Conservation (phyloP, 2,888 invertebrate species). For the Amphiduros pacificus region DNA sequence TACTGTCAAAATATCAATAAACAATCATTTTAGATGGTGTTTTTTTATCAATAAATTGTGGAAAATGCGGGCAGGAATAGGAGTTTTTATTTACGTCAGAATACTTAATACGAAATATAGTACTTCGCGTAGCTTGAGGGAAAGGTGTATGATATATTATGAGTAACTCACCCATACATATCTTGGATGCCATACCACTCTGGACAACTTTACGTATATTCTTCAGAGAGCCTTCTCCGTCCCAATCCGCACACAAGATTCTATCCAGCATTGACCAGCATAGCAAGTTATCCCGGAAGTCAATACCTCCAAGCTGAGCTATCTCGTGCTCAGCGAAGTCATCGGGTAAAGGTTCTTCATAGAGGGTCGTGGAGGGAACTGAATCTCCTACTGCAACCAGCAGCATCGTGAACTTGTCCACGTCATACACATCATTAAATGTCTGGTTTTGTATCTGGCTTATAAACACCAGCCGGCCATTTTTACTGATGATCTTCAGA, state of each 20-base stretch:
- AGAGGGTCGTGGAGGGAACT: too few relatives aligned
- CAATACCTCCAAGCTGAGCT: background rate
- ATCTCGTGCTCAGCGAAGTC: background rate
- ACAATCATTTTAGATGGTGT: too few relatives aligned
- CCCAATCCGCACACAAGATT: background rate
- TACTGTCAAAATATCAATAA: too few relatives aligned
- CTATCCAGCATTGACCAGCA: slow-evolving; percentile 3
- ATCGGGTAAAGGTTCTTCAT: background rate
- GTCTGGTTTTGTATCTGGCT: background rate
- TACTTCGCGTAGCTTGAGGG: too few relatives aligned
- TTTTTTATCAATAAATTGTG: too few relatives aligned
- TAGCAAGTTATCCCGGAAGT: background rate
- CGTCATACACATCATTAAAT: background rate
- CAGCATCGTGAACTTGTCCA: background rate
- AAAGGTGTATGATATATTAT: too few relatives aligned
- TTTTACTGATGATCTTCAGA: background rate
- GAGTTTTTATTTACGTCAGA: too few relatives aligned
- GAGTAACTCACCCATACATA: too few relatives aligned
- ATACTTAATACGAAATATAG: too few relatives aligned
- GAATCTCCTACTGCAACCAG: background rate
- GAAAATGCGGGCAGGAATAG: too few relatives aligned
- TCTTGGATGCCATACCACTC: background rate
- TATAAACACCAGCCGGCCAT: background rate
- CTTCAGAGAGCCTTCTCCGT: background rate
- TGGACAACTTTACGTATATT: background rate